Conservation (phyloP, 2,888 invertebrate species). For the Lottia gigantea region DNA sequence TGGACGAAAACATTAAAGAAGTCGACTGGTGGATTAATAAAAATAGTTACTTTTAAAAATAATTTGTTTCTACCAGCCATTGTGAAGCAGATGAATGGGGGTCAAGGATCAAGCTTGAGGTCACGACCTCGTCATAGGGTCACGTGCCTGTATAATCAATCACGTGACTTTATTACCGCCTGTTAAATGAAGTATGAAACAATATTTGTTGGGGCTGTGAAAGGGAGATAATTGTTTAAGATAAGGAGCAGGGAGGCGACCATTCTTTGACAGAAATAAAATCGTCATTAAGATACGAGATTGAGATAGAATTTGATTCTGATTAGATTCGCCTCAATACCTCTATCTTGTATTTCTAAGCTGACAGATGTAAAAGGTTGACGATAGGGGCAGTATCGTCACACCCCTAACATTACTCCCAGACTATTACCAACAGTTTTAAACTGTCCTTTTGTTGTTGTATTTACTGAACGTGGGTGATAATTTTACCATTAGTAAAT, state of each 20-base stretch:
- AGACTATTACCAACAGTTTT: too few relatives aligned
- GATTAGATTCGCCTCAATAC: background rate
- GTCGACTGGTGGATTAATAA: too few relatives aligned
- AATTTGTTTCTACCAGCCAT: background rate
- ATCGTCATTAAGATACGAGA: background rate
- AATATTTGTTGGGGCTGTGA: background rate
- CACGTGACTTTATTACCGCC: slow-evolving; percentile 4
- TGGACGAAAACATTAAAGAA: too few relatives aligned
- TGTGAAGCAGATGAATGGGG: background rate
- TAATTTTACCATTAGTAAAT: too few relatives aligned
- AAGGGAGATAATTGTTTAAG: background rate
- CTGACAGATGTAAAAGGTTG: slow-evolving; percentile 7
- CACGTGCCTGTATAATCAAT: background rate
- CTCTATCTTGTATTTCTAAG: background rate
- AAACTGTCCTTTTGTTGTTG: too few relatives aligned
- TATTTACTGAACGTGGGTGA: too few relatives aligned
- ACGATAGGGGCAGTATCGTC: too few relatives aligned
- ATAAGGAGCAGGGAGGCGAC: background rate
- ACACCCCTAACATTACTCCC: too few relatives aligned
- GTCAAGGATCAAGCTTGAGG: background rate
- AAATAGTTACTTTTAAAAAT: slow-evolving; percentile 1
- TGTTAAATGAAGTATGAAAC: slow-evolving; percentile 2
- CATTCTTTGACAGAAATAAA: background rate
- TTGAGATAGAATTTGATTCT: background rate
- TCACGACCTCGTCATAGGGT: background rate